Conservation (phyloP, 2,113 vertebrate genomes). For the Xenopus borealis region DNA sequence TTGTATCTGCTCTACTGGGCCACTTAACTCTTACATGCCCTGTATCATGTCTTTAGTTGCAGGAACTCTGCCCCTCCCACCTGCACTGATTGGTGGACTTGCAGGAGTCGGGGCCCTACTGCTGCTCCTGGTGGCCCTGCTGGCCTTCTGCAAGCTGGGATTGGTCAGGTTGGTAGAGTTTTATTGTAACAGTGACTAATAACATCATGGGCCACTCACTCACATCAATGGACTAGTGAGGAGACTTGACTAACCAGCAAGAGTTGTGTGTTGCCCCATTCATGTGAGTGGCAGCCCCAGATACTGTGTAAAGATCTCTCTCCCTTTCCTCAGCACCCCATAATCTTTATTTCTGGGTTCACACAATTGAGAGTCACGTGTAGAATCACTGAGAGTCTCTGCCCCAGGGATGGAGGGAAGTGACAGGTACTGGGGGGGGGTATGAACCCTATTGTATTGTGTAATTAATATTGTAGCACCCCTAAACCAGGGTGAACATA, state of each 20-base stretch:
- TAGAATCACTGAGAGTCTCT: too few relatives aligned
- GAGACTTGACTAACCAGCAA: background rate
- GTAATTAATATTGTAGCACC: too few relatives aligned
- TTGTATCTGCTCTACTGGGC: too few relatives aligned
- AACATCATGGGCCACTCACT: background rate
- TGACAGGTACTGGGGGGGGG: too few relatives aligned
- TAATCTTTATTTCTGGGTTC: too few relatives aligned
- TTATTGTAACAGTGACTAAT: background rate
- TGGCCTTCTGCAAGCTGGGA: background rate
- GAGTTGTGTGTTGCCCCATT: background rate
- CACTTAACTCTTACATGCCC: background rate
- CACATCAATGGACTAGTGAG: background rate
- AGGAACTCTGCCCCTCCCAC: conserved; percentile 19
- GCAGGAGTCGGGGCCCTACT: rapidly evolving
- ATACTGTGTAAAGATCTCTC: background rate
- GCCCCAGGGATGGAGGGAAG: too few relatives aligned
- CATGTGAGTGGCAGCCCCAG: background rate
- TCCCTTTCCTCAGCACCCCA: too few relatives aligned
- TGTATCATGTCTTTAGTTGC: background rate
- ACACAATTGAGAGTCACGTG: too few relatives aligned
- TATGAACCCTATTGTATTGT: too few relatives aligned
- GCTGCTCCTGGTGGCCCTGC: background rate
- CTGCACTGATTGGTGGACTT: background rate
- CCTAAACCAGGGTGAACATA: too few relatives aligned
- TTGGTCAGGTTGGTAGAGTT: background rate